phyloP scores from a whole-genome alignment of 2,888 invertebrate species.

The Xylota segnis region DNA sequence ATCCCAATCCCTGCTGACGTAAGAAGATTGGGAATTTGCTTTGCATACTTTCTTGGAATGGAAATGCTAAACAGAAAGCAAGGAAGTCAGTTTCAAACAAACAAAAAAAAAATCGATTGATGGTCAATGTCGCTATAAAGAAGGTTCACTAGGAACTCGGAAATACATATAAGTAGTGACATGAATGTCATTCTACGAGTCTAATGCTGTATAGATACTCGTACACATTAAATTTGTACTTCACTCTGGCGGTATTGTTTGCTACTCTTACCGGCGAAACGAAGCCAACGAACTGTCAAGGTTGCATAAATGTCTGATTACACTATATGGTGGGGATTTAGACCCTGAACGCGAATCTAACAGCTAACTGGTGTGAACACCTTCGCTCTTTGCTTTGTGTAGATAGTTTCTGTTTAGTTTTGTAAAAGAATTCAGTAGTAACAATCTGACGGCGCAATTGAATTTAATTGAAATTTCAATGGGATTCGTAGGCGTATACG shows the following conservation, averaged over 20 bases:
- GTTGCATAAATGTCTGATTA: constrained; percentile 1
- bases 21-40: background rate
- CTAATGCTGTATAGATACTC: background rate
- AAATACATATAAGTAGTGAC: background rate
- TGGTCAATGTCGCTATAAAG: background rate
- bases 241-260: background rate
- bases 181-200: background rate
- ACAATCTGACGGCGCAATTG: background rate
- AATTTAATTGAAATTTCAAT: background rate
- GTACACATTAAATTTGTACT: background rate
- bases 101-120: background rate
- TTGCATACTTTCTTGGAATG: background rate
- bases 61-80: background rate
- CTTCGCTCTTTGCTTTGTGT: background rate
- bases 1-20: background rate
- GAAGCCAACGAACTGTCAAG: constrained; percentile 52
- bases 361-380: background rate
- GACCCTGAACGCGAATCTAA: background rate
- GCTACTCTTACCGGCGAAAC: constrained; percentile 1
- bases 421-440: background rate
- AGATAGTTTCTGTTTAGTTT: background rate
- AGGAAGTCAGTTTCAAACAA: background rate
- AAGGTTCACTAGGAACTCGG: background rate
- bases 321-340: background rate
- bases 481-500: background rate